Base-by-base conservation (phyloP, 92 coral and sea anemone genomes). In the Anthopleura xanthogrammica region DNA sequence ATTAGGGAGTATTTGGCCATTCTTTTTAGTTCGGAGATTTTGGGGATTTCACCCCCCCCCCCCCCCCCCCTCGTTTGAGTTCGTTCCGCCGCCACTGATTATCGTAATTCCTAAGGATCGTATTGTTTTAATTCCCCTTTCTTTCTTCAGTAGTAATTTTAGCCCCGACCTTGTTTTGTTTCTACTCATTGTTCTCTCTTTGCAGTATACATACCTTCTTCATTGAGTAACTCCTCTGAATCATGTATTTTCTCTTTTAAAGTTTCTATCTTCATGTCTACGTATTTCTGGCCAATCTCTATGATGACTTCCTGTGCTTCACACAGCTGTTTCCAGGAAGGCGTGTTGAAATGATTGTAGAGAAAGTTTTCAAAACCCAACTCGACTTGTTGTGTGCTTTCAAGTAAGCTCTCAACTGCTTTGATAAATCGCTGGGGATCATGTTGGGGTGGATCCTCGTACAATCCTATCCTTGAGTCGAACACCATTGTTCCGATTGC, bases 401-500 rank as follows among this genome's bases (percentile, higher is more conserved):
- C 46, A 52, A 92, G 86, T 19, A 82, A 50, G 20, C 78, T 85
- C 10, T 84, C 83, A 0, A 92, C 85, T 24, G 87, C 75, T 55
- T 85, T 42, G n/a, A 92, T 89, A 72, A 89, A 86, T 52, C 55
- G 41, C 39, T 52, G 23, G 12, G 87, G 88, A 0, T 86, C 91
- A 41, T 70, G 77, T 9, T 14, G 72, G 13, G 95, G 90, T 16
- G 95, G 90, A 22, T 89, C 85, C 9, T 92, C 77, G 43, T 86
- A 92, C 78, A 89, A 60, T 5, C 92, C 95, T 17, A 92, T 68
- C 22, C 92, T 84, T 52, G 83, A 54, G 43, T 89, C 89, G 36
- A 92, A 89, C 1, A 79, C 91, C 62, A 86, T 54, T 4, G 92
- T 54, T 3, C 92, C 95, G 52, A 89, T 87, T 56, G 90, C 95